Base-by-base conservation (phyloP, 2,888 invertebrate species). In the Eupsilia transversa region DNA sequence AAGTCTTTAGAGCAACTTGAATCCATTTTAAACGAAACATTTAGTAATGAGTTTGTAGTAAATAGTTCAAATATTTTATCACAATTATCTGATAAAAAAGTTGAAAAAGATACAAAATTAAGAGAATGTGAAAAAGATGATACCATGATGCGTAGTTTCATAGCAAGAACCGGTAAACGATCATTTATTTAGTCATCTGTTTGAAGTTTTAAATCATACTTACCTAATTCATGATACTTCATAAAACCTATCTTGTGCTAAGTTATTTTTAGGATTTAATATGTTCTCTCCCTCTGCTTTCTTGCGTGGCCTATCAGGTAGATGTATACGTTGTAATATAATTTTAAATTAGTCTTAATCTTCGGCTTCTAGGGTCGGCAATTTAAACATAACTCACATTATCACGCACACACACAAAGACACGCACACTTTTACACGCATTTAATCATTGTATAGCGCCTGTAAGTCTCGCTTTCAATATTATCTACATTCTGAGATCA, bases 161-260 rank as follows among this genome's bases (percentile, higher is more conserved):
- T 79, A 65, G 4, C 35, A 54, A 27, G 30, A 72, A 76, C 49
- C 64, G 79, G 83, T 83, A 82, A 83, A 82, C 75, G 7, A 79
- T 46, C 23, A 77, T 54, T 69, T 72, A 66, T 57, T 65, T 65
- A 68, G 60, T 64, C 56, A 74, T 75, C 23, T 60, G 72, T 70
- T 79, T 72, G 54, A 72, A 67, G 61, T 65, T 66, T 61, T 68
- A 60, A 52, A 64, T 57, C 74, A 59, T 46, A 57, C 30, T 57
- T 38, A 54, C 30, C 33, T 52, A 30, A 72, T 78, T 65, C 49
- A 76, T 76, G n/a, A 33, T 20, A 74, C n/a, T 54, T 79, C 14
- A 46, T 6, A 27, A 79, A 63, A 54, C 14, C n/a, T 64, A 49
- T 57, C 20, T 38, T 64, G 14, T 46, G 3, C 43, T 14, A 33